Percentiles rank a stretch among this genome's conserved stretches.
Evolutionary conservation across 2,797 vertebrate species (phyloP).

Genomic region (Nyctibius grandis): DNA sequence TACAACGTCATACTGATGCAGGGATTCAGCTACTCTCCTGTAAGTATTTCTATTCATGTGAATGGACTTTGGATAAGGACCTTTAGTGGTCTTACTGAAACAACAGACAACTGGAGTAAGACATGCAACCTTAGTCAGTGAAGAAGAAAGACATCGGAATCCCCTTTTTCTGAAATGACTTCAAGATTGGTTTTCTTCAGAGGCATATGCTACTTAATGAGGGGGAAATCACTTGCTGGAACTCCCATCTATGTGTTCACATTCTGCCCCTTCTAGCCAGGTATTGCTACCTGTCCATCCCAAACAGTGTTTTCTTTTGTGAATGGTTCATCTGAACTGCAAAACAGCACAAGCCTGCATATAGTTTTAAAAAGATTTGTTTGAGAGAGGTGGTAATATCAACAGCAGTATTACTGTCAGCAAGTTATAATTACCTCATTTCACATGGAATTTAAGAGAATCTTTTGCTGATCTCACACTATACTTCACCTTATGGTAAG

Average conservation of each 20-base stretch:
- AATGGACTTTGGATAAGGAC: not conserved
- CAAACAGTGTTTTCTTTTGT: not conserved
- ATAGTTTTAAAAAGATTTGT: not conserved
- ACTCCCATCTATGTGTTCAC: not conserved
- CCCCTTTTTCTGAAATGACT: not conserved
- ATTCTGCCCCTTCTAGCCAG: not conserved
- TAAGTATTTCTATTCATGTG: not conserved
- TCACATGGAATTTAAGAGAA: not conserved
- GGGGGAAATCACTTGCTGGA: not conserved
- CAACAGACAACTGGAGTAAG: not conserved
- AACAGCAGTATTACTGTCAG: not conserved
- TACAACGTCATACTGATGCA: not conserved
- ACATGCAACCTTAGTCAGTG: not conserved
- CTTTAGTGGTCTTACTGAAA: not conserved
- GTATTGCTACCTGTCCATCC: not conserved
- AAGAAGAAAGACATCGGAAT: not conserved
- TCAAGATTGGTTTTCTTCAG: not conserved
- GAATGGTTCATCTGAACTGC: not conserved
- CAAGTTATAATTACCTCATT: conserved; percentile 23
- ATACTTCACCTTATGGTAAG: not conserved
- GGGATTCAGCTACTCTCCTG: no score
- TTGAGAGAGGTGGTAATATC: not conserved
- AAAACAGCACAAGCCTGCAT: not conserved
- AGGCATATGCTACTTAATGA: no score
- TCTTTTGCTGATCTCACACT: not conserved